Evolutionary conservation across 37 sponge, comb jelly and placozoan genomes (phyloP), one percentile per base, ranked within the genome.

Genomic region (Chondrilla cf. caribensis): DNA sequence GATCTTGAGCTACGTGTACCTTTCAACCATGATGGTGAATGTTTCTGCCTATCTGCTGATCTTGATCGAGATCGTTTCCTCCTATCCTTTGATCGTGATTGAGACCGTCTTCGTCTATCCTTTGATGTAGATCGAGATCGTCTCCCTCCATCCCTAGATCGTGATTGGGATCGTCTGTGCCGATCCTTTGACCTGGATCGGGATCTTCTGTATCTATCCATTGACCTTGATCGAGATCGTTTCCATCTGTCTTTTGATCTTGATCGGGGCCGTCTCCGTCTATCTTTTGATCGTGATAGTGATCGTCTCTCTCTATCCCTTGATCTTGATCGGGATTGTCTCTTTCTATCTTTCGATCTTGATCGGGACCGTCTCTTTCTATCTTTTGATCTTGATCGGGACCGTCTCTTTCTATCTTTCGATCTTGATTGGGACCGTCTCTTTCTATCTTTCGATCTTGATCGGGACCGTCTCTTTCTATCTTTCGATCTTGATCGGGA

Each of bases 381-480:
- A 6, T 73, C 76, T 40, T 14, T 38, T 38, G 76, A 73, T 2
- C 44, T 36, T 73, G 76, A 73, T 40, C 76, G 76, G 40, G 76
- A 38, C 43, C 15, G 1, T 39, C 68, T 67, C 35, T 29, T 18
- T 67, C 24, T 28, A 28, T 26, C 15, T 22, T 22, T 62, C 22
- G 24, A 26, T 62, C 64, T 26, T 62, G 24, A 29, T 22, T 6
- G 29, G 6, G 64, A 67, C 1, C 68, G 17, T 26, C 68, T n/a
- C 68, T 67, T 26, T 29, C 68, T 29, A 17, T 67, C 68, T 28
- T 17, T 33, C 4, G 68, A 67, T 8, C 14, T 33, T 25, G 68
- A 47, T 47, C 51, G 51, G 6, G 51, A 47, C 11, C 11, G 6
- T 11, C 51, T 47, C 6, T 11, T 6, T 47, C 51, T 6, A 11